Evolutionary conservation across 2,113 vertebrate genomes (phyloP), one percentile per base, ranked within the genome.

Genomic region (Alectura lathami): DNA sequence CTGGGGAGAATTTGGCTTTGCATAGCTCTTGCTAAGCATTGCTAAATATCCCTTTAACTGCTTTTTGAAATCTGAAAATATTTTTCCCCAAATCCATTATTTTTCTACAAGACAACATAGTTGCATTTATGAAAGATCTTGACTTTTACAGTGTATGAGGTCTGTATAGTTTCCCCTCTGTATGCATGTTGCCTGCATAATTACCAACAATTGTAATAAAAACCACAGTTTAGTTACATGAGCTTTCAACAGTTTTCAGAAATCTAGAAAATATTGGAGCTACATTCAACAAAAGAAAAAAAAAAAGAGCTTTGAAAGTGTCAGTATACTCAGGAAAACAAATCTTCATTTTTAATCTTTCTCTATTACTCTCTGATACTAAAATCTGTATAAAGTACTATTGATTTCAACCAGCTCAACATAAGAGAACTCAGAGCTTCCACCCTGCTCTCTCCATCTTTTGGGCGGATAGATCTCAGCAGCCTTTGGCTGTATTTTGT

Each of bases 201-300:
- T 75, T 89, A 84, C 62, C 72, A 82, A 72, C 17, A 95, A 48
- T 88, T 63, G 60, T 88, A 92, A 83, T 76, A 80, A 83, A 92
- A 94, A 93, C 56, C 53, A 42, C 7, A 29, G 67, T 73, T 88
- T 92, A 90, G 23, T 89, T 84, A 51, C 45, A 43, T 43, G 34
- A 73, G n/a, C 82, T 86, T 93, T 94, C 70, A 80, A 66, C n/a
- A 73, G n/a, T 76, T 93, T 89, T 82, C 72, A 68, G 86, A 66
- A 83, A 79, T 86, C 74, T 83, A 88, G 59, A 66, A 94, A 93
- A 78, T 42, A 80, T 26, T 69, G 79, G 67, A 92, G 16, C 48
- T 68, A n/a, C 48, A 88, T 89, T 62, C 59, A 89, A 76, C 67
- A 91, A 57, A 76, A 59, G 11, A 63, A 53, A 88, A 80, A 86